Evolutionary conservation across 2,113 vertebrate genomes (phyloP).

Genomic region (Buteo buteo): DNA sequence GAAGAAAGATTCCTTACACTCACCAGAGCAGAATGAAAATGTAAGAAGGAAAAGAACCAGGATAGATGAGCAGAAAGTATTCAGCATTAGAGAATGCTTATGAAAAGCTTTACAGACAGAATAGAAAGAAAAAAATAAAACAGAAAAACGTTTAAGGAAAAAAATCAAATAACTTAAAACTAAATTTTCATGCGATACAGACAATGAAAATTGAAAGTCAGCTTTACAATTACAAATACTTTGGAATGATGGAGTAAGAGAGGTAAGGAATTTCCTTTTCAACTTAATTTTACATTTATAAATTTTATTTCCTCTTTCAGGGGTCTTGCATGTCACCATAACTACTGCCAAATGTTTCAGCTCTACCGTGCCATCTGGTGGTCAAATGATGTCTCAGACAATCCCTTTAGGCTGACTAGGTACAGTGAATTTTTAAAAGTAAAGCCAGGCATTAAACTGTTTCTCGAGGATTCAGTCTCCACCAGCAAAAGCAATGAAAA

Average conservation of each 20-base stretch:
- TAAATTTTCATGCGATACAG: not conserved
- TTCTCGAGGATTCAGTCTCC: not conserved
- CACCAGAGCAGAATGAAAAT: slow-evolving; percentile 67
- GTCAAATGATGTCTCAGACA: not conserved
- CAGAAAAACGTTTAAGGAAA: slow-evolving; percentile 37
- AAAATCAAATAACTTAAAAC: not conserved
- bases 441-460: not conserved
- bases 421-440: not conserved
- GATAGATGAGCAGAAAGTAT: slow-evolving; percentile 68
- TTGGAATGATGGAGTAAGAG: not conserved
- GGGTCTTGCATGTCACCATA: fast-evolving
- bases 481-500: not conserved
- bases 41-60: slow-evolving; percentile 66
- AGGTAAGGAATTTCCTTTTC: slow-evolving; percentile 15
- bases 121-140: slow-evolving; percentile 60
- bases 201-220: not conserved
- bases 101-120: slow-evolving; percentile 62
- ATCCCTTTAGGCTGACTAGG: not conserved
- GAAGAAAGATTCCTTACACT: slow-evolving; percentile 69
- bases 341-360: not conserved
- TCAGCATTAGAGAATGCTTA: slow-evolving; percentile 64
- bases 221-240: not conserved
- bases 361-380: slow-evolving; percentile 61
- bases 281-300: not conserved
- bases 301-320: not conserved